These are phyloP conservation scores for Thera obeliscata DNA, from an alignment of 2,888 invertebrate species.

Conservation along the genomic window DNA sequence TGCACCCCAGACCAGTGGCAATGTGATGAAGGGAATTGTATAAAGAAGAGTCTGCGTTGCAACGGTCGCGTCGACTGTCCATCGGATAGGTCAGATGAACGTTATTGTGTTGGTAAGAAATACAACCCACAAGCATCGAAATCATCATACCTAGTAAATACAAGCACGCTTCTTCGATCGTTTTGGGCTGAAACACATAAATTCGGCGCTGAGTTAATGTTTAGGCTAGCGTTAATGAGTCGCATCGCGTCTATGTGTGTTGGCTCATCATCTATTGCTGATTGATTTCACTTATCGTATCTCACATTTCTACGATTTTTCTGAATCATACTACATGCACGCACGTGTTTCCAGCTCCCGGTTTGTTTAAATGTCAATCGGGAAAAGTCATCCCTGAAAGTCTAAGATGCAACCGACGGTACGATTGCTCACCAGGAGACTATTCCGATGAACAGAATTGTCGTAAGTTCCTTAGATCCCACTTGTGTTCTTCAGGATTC, in stretches of 20 bases:
- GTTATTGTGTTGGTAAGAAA: slow-evolving; percentile 85
- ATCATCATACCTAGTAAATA: slow-evolving; percentile 11
- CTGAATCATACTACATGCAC: not conserved
- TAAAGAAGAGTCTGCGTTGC: slow-evolving; percentile 85
- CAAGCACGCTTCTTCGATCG: slow-evolving; percentile 10
- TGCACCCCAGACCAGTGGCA: slow-evolving; percentile 88
- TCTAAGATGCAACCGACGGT: slow-evolving; percentile 86
- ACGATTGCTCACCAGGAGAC: slow-evolving; percentile 87
- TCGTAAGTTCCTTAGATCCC: slow-evolving; percentile 84
- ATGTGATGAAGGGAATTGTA: slow-evolving; percentile 89
- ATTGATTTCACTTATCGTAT: not conserved
- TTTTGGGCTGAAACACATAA: not conserved
- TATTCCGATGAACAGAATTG: slow-evolving; percentile 90
- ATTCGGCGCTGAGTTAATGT: not conserved
- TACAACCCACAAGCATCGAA: slow-evolving; percentile 19
- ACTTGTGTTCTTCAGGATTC: slow-evolving; percentile 38
- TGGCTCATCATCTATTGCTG: slow-evolving; percentile 6
- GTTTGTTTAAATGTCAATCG: slow-evolving; percentile 87
- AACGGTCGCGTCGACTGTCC: slow-evolving; percentile 89
- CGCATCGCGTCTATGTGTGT: not conserved
- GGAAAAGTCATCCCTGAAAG: slow-evolving; percentile 84
- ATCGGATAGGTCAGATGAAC: slow-evolving; percentile 89
- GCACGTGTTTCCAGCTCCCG: slow-evolving; percentile 73
- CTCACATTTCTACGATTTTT: not conserved
- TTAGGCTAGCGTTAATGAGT: not conserved